Percentiles rank a stretch among this genome's conserved stretches.
phyloP scores from a whole-genome alignment of 2,113 vertebrate species.

The Dasyprocta punctata region DNA sequence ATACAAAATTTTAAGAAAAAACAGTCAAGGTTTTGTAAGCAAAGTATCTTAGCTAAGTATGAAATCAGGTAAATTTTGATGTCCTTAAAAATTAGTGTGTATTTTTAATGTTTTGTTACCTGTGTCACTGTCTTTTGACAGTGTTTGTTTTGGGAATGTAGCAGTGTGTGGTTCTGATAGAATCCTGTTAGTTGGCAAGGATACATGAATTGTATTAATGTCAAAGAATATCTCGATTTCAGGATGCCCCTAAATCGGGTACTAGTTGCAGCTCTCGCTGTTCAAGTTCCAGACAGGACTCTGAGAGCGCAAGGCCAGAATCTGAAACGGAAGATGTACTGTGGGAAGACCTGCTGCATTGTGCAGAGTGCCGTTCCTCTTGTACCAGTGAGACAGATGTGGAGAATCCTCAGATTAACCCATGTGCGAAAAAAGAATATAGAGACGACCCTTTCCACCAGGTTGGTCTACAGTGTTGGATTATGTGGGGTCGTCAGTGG shows the following conservation, averaged over 20 bases:
- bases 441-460: slow-evolving; percentile 98
- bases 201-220: slow-evolving; percentile 73
- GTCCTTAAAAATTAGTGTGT: slow-evolving; percentile 8
- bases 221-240: slow-evolving; percentile 79
- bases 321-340: slow-evolving; percentile 97
- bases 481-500: neutral
- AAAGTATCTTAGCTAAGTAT: slow-evolving; percentile 39
- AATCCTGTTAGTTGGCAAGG: slow-evolving; percentile 61
- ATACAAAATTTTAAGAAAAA: slow-evolving; percentile 51
- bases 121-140: slow-evolving; percentile 47
- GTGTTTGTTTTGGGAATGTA: slow-evolving; percentile 52
- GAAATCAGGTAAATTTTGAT: slow-evolving; percentile 53
- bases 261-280: slow-evolving; percentile 98
- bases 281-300: slow-evolving; percentile 96
- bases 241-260: slow-evolving; percentile 95
- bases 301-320: slow-evolving; percentile 95
- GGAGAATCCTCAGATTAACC: slow-evolving; percentile 91
- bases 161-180: slow-evolving; percentile 32
- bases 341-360: slow-evolving; percentile 98
- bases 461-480: slow-evolving; percentile 84
- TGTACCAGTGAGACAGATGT: slow-evolving; percentile 96
- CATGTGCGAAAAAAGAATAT: slow-evolving; percentile 94
- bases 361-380: slow-evolving; percentile 96
- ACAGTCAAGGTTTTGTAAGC: neutral
- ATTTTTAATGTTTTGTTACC: slow-evolving; percentile 47